Conservation (phyloP, 2,113 vertebrate species). For the Callocephalon fimbriatum region DNA sequence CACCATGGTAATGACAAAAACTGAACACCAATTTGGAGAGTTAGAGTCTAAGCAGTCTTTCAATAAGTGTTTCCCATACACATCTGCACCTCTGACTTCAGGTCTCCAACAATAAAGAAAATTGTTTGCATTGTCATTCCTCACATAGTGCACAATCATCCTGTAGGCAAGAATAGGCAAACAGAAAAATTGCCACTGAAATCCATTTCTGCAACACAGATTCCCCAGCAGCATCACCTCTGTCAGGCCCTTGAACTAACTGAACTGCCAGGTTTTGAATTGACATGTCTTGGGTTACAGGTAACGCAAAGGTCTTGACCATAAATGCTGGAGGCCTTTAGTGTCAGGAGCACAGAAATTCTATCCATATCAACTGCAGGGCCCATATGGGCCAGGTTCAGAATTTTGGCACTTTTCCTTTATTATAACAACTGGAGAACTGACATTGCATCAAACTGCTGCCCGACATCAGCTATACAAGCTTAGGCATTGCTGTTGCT, state of each 20-base stretch:
- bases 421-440: neutral
- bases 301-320: neutral
- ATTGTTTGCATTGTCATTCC: neutral
- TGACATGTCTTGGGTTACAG: neutral
- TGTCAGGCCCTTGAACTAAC: neutral
- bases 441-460: neutral
- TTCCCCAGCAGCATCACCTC: neutral
- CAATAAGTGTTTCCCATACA: neutral
- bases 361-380: neutral
- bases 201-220: neutral
- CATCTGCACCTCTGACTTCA: neutral
- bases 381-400: neutral
- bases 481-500: neutral
- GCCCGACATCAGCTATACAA: neutral
- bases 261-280: neutral
- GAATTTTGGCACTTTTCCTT: neutral
- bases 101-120: neutral
- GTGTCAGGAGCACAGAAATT: neutral
- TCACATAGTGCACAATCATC: neutral
- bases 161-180: neutral
- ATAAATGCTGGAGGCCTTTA: neutral
- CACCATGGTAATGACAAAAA: neutral
- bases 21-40: neutral
- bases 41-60: neutral
- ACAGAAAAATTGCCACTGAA: neutral